These are phyloP conservation scores for Malacosoma neustria DNA, from an alignment of 2,888 invertebrate species.

Conservation along the genomic window DNA sequence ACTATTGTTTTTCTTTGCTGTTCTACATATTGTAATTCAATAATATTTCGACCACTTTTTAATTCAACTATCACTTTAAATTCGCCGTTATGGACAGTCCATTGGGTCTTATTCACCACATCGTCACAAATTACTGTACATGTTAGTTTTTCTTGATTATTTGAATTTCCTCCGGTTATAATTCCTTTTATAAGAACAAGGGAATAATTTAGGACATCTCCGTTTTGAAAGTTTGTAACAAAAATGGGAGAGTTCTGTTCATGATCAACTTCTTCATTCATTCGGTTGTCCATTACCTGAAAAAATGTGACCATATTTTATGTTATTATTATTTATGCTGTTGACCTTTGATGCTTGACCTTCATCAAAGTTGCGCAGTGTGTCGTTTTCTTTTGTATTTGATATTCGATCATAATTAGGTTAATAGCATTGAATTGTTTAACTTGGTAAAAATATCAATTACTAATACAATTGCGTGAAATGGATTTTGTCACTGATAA, in stretches of 20 bases:
- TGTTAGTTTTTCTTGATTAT: constrained; percentile 50
- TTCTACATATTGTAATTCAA: constrained; percentile 74
- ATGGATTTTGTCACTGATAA: neutral
- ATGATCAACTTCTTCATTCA: constrained; percentile 53
- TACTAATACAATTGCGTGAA: neutral
- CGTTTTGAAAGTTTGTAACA: constrained; percentile 76
- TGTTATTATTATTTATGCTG: constrained; percentile 19
- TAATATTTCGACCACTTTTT: constrained; percentile 76
- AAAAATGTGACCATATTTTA: constrained; percentile 29
- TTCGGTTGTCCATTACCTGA: constrained; percentile 71
- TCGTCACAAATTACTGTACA: constrained; percentile 56
- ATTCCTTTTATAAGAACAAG: constrained; percentile 77
- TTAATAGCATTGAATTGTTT: constrained; percentile 22
- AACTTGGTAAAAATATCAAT: neutral
- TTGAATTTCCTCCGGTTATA: constrained; percentile 59
- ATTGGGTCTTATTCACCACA: constrained; percentile 57
- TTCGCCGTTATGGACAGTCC: constrained; percentile 78
- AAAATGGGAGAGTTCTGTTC: constrained; percentile 60
- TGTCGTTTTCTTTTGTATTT: constrained; percentile 29
- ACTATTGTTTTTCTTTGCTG: constrained; percentile 54
- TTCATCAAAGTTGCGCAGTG: constrained; percentile 27
- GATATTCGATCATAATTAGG: constrained; percentile 33
- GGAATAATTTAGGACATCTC: constrained; percentile 76
- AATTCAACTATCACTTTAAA: constrained; percentile 82
- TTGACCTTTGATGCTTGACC: constrained; percentile 22